Base-by-base conservation (phyloP, 1,140 invertebrate species). In the Drosophila santomea region DNA sequence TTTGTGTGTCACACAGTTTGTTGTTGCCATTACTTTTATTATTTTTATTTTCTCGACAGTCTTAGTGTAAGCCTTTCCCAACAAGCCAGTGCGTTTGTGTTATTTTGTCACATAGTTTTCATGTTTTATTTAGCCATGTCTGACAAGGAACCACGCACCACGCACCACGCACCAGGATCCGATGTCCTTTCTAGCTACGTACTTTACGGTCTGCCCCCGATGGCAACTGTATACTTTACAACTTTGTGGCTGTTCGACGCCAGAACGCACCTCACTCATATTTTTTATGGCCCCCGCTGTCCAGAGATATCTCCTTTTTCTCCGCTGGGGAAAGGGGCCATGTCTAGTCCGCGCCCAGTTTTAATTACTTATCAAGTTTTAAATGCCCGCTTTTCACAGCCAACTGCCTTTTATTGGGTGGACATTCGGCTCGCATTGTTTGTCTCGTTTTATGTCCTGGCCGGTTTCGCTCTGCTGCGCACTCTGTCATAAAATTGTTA, bases 361-460 rank as follows among this genome's bases (percentile, higher is more conserved):
- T 86, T 88, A 88, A 88, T 88, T 88, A 88, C 84, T 88, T 83
- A 88, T 88, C 84, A 89, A 83, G 85, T 73, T 88, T 88, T 74
- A 88, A 89, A 83, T 71, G 71, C 51, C 64, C 71, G 75, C 75
- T 76, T 72, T 68, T 76, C 64, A 64, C 83, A 78, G 83, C 74
- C 74, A 75, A 82, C 83, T 75, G 79, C 71, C 57, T 82, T 88
- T 83, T 89, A 83, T 89, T 83, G 77, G 84, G 38, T 63, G 45
- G 62, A 59, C 66, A 83, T 80, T 80, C 55, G 68, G 64, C 32
- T 50, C 64, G 78, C 71, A 59, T 67, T 66, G 64, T 78, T 79
- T 47, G 62, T 73, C 59, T 15, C 75, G 61, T 77, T 77, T 61
- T 48, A 77, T 77, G 78, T 80, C 56, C 64, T 56, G 50, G 59